phyloP scores from a whole-genome alignment of 2,113 vertebrate genomes.

The Hydropotes inermis region DNA sequence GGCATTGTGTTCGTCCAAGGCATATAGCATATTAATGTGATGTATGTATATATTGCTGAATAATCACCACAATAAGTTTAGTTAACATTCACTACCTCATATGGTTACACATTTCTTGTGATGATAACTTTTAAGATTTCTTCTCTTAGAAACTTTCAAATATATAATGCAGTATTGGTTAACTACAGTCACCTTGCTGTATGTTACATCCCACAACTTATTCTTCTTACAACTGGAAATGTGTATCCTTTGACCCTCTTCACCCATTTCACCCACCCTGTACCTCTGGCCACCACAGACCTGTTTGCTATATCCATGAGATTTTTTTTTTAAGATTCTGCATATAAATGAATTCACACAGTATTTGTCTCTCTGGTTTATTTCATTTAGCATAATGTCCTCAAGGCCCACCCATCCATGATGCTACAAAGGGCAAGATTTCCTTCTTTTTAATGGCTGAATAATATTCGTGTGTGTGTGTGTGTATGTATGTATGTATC shows the following conservation, averaged over 20 bases:
- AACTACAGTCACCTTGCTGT: neutral
- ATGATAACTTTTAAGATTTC: neutral
- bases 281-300: neutral
- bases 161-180: neutral
- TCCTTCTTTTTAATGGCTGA: neutral
- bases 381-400: neutral
- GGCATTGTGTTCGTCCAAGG: neutral
- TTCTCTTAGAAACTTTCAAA: neutral
- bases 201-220: neutral
- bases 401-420: neutral
- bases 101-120: neutral
- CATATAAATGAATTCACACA: neutral
- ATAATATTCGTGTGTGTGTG: neutral
- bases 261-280: too few species aligned
- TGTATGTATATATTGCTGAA: neutral
- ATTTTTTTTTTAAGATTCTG: neutral
- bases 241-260: neutral
- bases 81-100: neutral
- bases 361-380: neutral
- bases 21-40: too few species aligned
- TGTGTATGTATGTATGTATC: neutral
- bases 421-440: neutral
- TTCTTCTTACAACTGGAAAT: neutral
- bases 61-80: neutral
- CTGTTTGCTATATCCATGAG: neutral